Conservation (phyloP, 2,797 vertebrate genomes). For the Trichosurus vulpecula region DNA sequence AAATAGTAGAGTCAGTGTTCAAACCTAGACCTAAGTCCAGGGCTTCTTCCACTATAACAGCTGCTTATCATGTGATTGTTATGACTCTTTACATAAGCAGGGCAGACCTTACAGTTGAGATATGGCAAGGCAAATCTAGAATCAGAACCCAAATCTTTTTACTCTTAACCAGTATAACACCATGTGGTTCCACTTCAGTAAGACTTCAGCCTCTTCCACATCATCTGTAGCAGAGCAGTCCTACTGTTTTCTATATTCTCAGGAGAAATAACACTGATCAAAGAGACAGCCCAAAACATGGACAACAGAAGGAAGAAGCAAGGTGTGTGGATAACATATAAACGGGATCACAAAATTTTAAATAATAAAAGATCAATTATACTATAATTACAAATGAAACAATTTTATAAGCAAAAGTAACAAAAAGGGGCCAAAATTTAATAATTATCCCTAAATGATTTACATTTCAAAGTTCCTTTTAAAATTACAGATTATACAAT, state of each 20-base stretch:
- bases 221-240: constrained; percentile 35
- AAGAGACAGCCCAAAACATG: constrained; percentile 4
- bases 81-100: background rate
- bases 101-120: background rate
- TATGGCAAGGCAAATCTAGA: constrained; percentile 4
- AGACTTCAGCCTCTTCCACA: constrained; percentile 24
- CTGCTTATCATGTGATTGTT: background rate
- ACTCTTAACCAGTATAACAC: constrained; percentile 27
- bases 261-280: constrained; percentile 8
- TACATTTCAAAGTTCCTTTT: constrained; percentile 1
- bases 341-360: background rate
- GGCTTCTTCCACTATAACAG: background rate
- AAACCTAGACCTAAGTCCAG: background rate
- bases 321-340: constrained; percentile 16
- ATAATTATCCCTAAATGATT: constrained; percentile 29
- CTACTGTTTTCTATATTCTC: constrained; percentile 42
- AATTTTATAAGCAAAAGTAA: constrained; percentile 39
- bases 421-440: background rate
- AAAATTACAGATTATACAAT: background rate
- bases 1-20: background rate
- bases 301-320: background rate
- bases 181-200: constrained; percentile 36
- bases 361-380: constrained; percentile 14
- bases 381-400: constrained; percentile 21
- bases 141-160: constrained; percentile 25